Percentiles rank a stretch among this genome's conserved stretches.
Conservation (phyloP, 92 coral and sea anemone genomes). For the Palythoa grandiflora region DNA sequence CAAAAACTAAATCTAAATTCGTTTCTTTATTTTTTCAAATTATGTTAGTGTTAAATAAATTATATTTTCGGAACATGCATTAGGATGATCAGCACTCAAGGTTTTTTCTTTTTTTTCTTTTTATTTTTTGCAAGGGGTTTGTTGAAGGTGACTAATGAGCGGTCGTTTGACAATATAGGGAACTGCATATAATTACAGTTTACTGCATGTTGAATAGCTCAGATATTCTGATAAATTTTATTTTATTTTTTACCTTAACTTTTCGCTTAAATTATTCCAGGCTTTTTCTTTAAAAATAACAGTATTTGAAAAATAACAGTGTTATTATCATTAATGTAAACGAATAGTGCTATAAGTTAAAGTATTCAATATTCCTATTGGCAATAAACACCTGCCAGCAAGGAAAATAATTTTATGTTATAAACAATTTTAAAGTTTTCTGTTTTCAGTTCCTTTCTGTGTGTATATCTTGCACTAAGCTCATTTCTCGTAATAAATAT, state of each 20-base stretch:
- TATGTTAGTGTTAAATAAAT: no score
- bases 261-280: background rate
- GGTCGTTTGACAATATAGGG: background rate
- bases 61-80: background rate
- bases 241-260: background rate
- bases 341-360: background rate
- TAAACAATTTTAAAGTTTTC: background rate
- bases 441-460: background rate
- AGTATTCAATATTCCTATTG: background rate
- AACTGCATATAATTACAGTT: background rate
- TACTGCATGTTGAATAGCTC: background rate
- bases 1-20: no score
- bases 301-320: no score
- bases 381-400: background rate
- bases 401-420: background rate
- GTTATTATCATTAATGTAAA: background rate
- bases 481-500: constrained; percentile 85
- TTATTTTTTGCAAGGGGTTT: background rate
- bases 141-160: background rate
- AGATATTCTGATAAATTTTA: background rate
- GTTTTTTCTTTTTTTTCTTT: background rate
- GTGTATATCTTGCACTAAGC: background rate
- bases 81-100: background rate
- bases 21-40: no score
- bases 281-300: background rate